Evolutionary conservation across 1,140 invertebrate species (phyloP).

Genomic region (Diploscapter pachys): DNA sequence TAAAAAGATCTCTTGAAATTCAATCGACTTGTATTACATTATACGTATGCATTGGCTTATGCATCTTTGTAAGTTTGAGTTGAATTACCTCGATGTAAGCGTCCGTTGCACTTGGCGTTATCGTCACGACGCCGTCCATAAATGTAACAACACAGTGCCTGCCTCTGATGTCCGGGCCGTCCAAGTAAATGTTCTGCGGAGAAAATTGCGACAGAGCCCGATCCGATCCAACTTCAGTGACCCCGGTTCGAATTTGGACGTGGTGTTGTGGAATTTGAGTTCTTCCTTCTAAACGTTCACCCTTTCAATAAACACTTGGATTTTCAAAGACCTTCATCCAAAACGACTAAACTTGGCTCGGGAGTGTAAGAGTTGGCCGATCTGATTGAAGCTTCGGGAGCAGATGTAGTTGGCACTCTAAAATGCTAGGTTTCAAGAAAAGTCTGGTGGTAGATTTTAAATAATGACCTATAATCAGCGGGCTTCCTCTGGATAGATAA

Average conservation of each 20-base stretch:
- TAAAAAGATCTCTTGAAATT: too few species aligned
- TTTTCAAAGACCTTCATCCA: too few species aligned
- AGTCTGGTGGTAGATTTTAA: background rate
- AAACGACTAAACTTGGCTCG: too few species aligned
- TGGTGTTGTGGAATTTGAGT: background rate
- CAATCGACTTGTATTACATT: too few species aligned
- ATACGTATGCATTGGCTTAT: too few species aligned
- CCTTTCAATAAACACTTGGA: too few species aligned
- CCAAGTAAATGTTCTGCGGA: constrained; percentile 21
- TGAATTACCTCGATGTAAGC: constrained; percentile 39
- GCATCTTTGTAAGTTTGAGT: too few species aligned
- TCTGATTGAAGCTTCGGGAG: too few species aligned
- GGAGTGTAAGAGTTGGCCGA: too few species aligned
- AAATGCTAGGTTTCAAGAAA: constrained; percentile 10
- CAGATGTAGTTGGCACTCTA: constrained; percentile 22
- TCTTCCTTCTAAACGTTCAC: too few species aligned
- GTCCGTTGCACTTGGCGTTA: constrained; percentile 37
- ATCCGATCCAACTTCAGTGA: constrained; percentile 31
- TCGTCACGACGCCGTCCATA: constrained; percentile 42
- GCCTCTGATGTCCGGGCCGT: constrained; percentile 18
- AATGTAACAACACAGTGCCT: constrained; percentile 44
- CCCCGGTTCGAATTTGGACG: constrained; percentile 12
- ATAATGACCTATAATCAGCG: constrained; percentile 24
- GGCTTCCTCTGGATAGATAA: constrained; percentile 19
- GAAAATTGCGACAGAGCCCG: constrained; percentile 21